phyloP scores from a whole-genome alignment of 2,113 vertebrate genomes.

The Anser brachyrhynchus region DNA sequence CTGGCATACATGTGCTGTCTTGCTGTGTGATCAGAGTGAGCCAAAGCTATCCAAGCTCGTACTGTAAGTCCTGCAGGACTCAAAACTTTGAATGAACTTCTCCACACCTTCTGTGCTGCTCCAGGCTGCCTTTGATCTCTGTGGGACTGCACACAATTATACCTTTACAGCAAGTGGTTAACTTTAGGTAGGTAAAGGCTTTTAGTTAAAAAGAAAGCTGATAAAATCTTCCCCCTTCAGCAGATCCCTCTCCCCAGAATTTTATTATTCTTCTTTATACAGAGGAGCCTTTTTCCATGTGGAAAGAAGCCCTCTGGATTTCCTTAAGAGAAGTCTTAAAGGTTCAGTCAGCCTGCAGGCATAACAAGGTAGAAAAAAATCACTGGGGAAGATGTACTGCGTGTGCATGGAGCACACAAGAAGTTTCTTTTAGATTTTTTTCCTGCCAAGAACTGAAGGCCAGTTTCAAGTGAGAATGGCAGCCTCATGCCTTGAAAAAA shows the following conservation, averaged over 20 bases:
- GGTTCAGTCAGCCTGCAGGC: neutral
- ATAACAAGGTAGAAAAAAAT: neutral
- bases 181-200: neutral
- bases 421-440: neutral
- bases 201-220: neutral
- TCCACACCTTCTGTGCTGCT: neutral
- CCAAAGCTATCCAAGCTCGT: neutral
- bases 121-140: neutral
- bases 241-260: neutral
- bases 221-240: neutral
- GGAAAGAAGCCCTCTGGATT: neutral
- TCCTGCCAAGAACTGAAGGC: neutral
- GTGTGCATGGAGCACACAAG: accelerated
- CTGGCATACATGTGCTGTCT: neutral
- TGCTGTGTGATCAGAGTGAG: neutral
- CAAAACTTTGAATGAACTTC: neutral
- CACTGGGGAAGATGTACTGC: neutral
- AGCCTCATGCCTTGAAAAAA: neutral
- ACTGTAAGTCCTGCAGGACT: neutral
- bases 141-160: neutral
- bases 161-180: accelerated
- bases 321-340: neutral
- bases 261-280: neutral
- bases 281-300: neutral
- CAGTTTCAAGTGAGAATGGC: neutral